Evolutionary conservation across 2,888 invertebrate genomes (phyloP), one percentile per base, ranked within the genome.

Genomic region (Cryptocephalus moraei): DNA sequence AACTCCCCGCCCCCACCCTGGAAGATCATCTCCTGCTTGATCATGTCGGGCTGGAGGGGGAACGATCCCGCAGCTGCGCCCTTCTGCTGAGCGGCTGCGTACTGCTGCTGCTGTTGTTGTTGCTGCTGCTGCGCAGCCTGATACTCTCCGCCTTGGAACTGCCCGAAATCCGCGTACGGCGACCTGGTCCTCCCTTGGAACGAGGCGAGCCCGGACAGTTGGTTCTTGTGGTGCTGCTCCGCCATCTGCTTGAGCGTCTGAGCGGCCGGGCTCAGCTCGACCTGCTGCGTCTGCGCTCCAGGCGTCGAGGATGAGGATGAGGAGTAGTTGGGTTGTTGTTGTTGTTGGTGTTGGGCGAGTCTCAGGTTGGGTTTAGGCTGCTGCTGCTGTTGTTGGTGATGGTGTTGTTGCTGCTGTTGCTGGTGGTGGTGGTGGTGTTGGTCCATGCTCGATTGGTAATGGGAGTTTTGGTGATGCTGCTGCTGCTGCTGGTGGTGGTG

Each of bases 171-270:
- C 34, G 76, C 77, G 57, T 80, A 81, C 0, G 81, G 81, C 10
- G 77, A 76, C 34, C 77, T 62, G 1, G 76, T 67, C 49, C 67
- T 70, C 4, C 31, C 31, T 54, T 73, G 75, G 56, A 75, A 76
- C 1, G 72, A 67, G 3, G 22, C 22, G 33, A 81, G 73, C 1
- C 85, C 33, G 32, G 32, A 84, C 66, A 83, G 75, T 56, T 81
- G 82, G 55, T 78, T 81, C 67, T 86, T 86, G 71, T 90, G 91
- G 71, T 94, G 94, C 69, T 94, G 94, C 68, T 94, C 93, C 36
- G 94, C 94, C 93, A 94, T 93, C 64, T 94, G 93, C 68, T 94
- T 94, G 45, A 95, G 75, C 1, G 93, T 94, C 73, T 94, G 92
- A 43, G 94, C 93, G 1, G 95, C 95, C 22, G 93, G 89, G 49